Percentiles rank a stretch among this genome's conserved stretches.
These are phyloP conservation scores for Forbesichthys agassizii DNA, from an alignment of 2,113 vertebrate species.

Conservation along the genomic window DNA sequence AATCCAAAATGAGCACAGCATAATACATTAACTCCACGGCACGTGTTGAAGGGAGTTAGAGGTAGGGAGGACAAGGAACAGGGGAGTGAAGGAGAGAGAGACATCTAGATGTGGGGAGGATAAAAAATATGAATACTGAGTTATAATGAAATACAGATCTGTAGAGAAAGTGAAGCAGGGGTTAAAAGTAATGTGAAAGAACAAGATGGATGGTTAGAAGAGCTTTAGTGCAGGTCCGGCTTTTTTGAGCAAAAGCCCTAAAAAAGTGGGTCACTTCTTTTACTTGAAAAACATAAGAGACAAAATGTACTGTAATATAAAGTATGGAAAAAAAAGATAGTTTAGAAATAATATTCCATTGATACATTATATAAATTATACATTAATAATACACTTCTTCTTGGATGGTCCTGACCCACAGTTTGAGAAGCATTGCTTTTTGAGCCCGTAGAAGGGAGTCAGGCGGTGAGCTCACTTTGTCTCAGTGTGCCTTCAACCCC, in stretches of 20 bases:
- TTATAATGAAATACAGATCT: conserved; percentile 4
- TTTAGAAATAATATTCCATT: no score
- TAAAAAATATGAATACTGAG: conserved; percentile 19
- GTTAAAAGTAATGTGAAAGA: neutral
- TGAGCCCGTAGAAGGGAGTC: conserved; percentile 15
- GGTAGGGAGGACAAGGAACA: neutral
- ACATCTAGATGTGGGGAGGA: conserved; percentile 22
- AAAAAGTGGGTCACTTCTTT: no score
- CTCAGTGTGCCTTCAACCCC: conserved; percentile 13
- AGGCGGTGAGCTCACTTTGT: conserved; percentile 23
- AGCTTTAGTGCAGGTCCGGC: no score
- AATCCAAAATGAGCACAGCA: conserved; percentile 38
- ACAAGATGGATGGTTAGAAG: neutral
- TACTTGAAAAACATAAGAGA: no score
- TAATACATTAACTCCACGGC: conserved; percentile 45
- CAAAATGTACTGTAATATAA: no score
- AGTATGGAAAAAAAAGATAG: no score
- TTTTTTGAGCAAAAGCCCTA: no score
- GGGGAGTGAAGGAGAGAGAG: conserved; percentile 17
- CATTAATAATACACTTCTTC: no score
- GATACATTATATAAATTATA: no score
- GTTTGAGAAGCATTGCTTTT: neutral
- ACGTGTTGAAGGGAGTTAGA: conserved; percentile 21
- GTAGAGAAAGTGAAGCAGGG: conserved; percentile 28
- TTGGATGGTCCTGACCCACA: no score